phyloP scores from a whole-genome alignment of 2,113 vertebrate genomes.

The Trachemys scripta region DNA sequence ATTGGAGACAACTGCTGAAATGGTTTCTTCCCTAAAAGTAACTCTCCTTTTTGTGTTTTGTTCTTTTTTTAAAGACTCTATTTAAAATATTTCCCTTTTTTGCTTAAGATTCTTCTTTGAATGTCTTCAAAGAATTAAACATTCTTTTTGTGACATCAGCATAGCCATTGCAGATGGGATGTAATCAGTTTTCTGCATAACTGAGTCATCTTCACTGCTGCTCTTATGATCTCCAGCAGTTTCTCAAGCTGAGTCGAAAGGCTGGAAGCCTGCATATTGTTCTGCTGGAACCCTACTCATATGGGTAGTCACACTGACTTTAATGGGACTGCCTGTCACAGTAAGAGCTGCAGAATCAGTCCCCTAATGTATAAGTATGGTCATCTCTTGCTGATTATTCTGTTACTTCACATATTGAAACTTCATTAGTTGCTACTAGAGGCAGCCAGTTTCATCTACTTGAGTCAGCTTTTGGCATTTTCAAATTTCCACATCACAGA shows the following conservation, averaged over 20 bases:
- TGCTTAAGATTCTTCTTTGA: constrained; percentile 13
- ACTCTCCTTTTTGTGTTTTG: constrained; percentile 16
- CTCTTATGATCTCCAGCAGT: constrained; percentile 32
- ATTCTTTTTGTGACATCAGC: constrained; percentile 36
- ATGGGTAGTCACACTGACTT: not conserved
- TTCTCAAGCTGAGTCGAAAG: constrained; percentile 17
- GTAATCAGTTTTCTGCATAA: constrained; percentile 60
- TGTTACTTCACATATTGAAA: not conserved
- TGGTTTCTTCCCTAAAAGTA: constrained; percentile 8
- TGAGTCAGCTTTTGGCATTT: not conserved
- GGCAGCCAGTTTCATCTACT: not conserved
- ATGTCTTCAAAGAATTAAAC: constrained; percentile 37
- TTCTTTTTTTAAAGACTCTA: not conserved
- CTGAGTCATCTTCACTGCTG: constrained; percentile 45
- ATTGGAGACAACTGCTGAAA: not conserved
- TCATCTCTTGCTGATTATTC: not conserved
- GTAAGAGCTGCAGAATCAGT: constrained; percentile 6
- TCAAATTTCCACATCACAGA: not conserved
- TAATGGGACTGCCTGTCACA: constrained; percentile 18
- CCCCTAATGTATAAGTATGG: not conserved
- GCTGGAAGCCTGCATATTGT: not conserved
- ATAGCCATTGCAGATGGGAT: constrained; percentile 44
- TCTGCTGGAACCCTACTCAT: constrained; percentile 29
- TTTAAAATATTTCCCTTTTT: not conserved
- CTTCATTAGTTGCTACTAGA: not conserved